A percentile compares a stretch with the other conserved stretches of the same genome.
Conservation (phyloP, 2,113 vertebrate species). For the Albula glossodonta region DNA sequence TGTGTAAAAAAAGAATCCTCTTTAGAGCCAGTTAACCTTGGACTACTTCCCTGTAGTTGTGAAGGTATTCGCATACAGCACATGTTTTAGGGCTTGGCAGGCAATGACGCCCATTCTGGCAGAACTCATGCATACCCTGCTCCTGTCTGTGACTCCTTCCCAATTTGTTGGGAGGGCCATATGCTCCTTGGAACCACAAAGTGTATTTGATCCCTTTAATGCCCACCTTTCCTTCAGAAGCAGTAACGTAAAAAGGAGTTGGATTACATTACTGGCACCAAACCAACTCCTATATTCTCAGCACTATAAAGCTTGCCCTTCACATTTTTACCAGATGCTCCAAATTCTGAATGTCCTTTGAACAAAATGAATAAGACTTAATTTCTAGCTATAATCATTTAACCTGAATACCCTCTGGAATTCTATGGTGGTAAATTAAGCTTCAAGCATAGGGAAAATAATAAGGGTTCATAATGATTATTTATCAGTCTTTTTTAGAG, state of each 20-base stretch:
- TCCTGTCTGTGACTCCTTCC: constrained; percentile 34
- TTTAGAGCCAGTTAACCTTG: neutral
- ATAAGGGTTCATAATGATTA: neutral
- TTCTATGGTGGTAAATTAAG: neutral
- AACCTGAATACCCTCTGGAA: neutral
- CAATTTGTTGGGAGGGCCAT: constrained; percentile 48
- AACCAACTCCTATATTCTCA: constrained; percentile 16
- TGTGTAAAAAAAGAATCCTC: no score
- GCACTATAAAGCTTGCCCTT: constrained; percentile 16
- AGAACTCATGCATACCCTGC: constrained; percentile 4
- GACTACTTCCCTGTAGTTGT: neutral
- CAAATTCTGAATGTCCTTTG: neutral
- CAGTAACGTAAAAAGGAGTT: constrained; percentile 20
- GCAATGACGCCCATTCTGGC: neutral
- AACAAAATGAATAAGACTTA: neutral
- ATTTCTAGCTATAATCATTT: neutral
- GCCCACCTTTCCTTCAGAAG: constrained; percentile 22
- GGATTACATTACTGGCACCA: constrained; percentile 20
- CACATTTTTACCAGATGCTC: constrained; percentile 21
- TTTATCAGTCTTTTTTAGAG: neutral
- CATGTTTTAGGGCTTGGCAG: neutral
- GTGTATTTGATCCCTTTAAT: constrained; percentile 46
- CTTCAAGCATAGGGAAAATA: neutral
- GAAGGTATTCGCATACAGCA: constrained; percentile 4
- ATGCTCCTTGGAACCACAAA: constrained; percentile 52